phyloP scores from a whole-genome alignment of 2,113 vertebrate species.

The Eretmodus cyanostictus region DNA sequence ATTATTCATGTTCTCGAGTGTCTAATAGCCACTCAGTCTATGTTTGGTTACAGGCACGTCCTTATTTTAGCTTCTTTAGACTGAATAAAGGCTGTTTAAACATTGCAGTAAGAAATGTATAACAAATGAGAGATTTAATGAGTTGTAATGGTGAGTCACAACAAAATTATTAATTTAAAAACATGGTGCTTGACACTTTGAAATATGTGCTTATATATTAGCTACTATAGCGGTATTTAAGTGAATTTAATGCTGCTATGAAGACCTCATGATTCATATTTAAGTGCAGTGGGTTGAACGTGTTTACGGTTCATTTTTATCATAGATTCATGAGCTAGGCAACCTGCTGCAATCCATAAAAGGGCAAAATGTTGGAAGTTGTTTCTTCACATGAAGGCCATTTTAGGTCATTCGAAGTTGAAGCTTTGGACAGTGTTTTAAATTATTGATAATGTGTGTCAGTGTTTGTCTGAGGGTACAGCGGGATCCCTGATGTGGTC shows the following conservation, averaged over 20 bases:
- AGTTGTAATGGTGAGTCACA: background rate
- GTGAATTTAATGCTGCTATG: background rate
- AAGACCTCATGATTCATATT: background rate
- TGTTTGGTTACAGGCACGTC: constrained; percentile 24
- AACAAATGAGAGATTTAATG: background rate
- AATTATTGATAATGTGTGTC: background rate
- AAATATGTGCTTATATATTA: background rate
- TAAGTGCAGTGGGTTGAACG: background rate
- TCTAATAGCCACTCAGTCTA: constrained; percentile 27
- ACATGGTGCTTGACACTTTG: background rate
- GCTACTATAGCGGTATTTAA: background rate
- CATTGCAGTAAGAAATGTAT: background rate
- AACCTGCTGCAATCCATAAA: background rate
- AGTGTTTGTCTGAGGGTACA: background rate
- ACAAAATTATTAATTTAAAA: background rate
- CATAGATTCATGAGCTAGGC: background rate
- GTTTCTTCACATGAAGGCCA: background rate
- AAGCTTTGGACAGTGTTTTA: background rate
- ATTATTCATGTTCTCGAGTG: constrained; percentile 55
- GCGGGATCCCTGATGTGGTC: background rate
- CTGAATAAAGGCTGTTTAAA: background rate
- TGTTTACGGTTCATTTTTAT: background rate
- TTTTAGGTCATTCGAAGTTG: background rate
- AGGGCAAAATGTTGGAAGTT: background rate
- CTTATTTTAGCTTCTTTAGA: background rate